phyloP scores from a whole-genome alignment of 2,888 invertebrate species.

The Drosophila mimica region DNA sequence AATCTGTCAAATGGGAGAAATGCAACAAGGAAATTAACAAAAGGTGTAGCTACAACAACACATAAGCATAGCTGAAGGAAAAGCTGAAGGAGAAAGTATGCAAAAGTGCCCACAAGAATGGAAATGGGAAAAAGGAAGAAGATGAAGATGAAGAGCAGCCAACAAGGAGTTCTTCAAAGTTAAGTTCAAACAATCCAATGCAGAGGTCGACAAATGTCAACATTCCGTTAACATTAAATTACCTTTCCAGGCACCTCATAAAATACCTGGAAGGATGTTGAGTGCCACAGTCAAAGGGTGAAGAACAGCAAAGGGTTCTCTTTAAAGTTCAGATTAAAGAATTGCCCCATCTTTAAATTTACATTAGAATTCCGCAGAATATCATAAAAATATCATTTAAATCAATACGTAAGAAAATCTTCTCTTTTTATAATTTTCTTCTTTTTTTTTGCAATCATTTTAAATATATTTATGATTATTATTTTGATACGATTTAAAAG shows the following conservation, averaged over 20 bases:
- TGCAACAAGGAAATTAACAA: constrained; percentile 11
- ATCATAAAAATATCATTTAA: background rate
- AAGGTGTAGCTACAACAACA: constrained; percentile 4
- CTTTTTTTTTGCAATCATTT: background rate
- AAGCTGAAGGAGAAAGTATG: background rate
- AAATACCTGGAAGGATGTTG: background rate
- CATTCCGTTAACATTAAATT: background rate
- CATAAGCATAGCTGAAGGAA: background rate
- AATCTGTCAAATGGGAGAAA: constrained; percentile 34
- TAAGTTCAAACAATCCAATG: background rate
- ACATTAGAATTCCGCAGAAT: too few species aligned
- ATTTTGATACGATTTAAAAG: constrained; percentile 9
- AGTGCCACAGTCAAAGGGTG: background rate
- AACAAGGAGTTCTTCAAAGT: background rate
- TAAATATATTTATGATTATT: background rate
- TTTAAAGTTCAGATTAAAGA: background rate
- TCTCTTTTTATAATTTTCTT: background rate
- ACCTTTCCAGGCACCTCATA: background rate
- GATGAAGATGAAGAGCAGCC: background rate
- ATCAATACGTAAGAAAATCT: background rate
- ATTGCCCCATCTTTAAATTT: too few species aligned
- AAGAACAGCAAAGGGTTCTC: background rate
- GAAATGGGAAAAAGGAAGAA: background rate
- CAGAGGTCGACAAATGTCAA: background rate
- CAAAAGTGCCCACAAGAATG: background rate